Percentiles rank a stretch among this genome's conserved stretches.
Conservation (phyloP, 1,140 invertebrate species). For the Penaeus vannamei region DNA sequence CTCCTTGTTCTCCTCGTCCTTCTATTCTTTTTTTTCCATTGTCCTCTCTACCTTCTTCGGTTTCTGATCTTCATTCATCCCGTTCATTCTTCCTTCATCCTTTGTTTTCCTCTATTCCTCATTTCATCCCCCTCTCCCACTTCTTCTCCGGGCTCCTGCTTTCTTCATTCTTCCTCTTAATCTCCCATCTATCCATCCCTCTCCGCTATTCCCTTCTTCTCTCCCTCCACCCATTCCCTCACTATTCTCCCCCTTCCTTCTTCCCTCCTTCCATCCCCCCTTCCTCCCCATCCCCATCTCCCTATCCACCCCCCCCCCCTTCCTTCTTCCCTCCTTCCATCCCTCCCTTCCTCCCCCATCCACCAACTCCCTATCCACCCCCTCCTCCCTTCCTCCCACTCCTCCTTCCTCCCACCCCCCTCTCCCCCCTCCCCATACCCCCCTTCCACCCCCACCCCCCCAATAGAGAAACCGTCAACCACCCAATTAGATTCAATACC, state of each 20-base stretch:
- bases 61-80: neutral
- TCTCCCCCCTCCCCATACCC: too few species aligned
- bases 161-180: neutral
- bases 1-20: neutral
- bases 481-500: too few species aligned
- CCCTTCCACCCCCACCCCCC: too few species aligned
- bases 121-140: neutral
- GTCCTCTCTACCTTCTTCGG: neutral
- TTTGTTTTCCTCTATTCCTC: slow-evolving; percentile 1
- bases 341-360: neutral
- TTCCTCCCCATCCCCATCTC: too few species aligned
- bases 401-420: too few species aligned
- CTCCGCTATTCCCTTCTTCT: neutral
- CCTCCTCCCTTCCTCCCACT: too few species aligned
- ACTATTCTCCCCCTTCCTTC: too few species aligned
- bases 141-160: neutral
- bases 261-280: too few species aligned
- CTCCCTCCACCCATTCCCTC: neutral
- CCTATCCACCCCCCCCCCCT: neutral
- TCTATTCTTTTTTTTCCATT: neutral
- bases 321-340: slow-evolving; percentile 2
- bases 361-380: neutral
- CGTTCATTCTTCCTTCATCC: neutral
- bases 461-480: too few species aligned
- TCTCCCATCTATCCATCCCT: neutral